A percentile compares a stretch with the other conserved stretches of the same genome.
Evolutionary conservation across 2,888 invertebrate species (phyloP).

Genomic region (Synanthedon myopaeformis): DNA sequence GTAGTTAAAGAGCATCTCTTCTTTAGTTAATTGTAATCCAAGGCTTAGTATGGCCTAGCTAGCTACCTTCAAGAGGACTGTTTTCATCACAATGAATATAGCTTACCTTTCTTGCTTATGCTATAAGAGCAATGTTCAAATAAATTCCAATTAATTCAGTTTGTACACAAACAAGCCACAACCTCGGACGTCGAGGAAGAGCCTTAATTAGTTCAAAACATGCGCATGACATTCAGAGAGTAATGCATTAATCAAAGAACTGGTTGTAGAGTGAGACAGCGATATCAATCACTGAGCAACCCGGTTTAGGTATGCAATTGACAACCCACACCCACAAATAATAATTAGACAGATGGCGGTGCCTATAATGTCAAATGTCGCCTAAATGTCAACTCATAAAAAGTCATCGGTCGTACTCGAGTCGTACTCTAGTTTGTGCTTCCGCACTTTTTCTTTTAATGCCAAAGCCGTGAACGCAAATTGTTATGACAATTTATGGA

Average conservation of each 20-base stretch:
- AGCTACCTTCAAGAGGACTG: no score
- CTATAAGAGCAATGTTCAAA: neutral
- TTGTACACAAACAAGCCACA: neutral
- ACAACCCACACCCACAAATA: slow-evolving; percentile 57
- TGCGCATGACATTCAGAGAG: slow-evolving; percentile 40
- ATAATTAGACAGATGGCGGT: slow-evolving; percentile 53
- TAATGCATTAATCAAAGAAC: slow-evolving; percentile 45
- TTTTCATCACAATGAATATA: neutral
- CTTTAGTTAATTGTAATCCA: no score
- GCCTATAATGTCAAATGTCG: slow-evolving; percentile 61
- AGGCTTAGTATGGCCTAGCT: no score
- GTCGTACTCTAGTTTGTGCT: slow-evolving; percentile 11
- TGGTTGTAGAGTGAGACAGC: slow-evolving; percentile 24
- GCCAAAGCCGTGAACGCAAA: neutral
- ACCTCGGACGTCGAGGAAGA: slow-evolving; percentile 29
- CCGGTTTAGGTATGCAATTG: slow-evolving; percentile 43
- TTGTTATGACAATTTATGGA: neutral
- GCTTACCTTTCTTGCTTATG: neutral
- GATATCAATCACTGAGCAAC: slow-evolving; percentile 36
- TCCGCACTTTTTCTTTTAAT: slow-evolving; percentile 12
- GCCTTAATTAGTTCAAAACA: slow-evolving; percentile 42
- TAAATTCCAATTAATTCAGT: neutral
- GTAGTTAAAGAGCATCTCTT: no score
- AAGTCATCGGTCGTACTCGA: slow-evolving; percentile 37
- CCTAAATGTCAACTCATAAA: slow-evolving; percentile 53